These are phyloP conservation scores for Chrysocyon brachyurus DNA, from an alignment of 2,797 vertebrate species.

Conservation along the genomic window DNA sequence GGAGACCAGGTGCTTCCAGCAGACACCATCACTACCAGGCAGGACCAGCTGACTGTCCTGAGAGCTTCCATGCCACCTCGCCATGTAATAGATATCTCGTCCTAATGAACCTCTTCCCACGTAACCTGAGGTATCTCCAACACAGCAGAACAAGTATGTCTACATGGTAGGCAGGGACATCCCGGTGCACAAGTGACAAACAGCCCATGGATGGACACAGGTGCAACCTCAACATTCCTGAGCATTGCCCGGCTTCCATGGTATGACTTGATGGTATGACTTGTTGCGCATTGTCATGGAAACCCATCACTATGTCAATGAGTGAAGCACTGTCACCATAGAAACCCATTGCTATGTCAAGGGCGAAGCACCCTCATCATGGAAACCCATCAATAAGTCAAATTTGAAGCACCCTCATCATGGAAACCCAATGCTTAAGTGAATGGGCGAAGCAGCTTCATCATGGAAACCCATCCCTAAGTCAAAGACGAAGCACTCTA, in stretches of 20 bases:
- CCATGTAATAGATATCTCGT: accelerated
- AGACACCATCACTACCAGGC: neutral
- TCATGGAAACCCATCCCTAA: no score
- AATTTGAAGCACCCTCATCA: no score
- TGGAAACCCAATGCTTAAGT: no score
- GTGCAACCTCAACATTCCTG: neutral
- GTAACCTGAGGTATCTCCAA: accelerated
- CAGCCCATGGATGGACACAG: neutral
- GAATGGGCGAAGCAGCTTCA: no score
- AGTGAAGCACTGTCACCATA: neutral
- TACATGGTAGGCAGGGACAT: neutral
- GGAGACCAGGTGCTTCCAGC: neutral
- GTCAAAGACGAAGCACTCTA: no score
- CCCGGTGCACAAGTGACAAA: accelerated
- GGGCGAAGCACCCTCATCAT: no score
- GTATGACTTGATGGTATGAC: no score
- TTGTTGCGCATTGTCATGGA: no score
- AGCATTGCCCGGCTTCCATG: accelerated
- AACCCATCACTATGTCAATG: neutral
- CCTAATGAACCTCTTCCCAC: accelerated
- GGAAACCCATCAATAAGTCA: no score
- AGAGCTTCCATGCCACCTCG: accelerated
- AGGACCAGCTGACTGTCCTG: neutral
- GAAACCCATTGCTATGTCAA: no score
- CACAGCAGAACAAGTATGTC: no score